These are phyloP conservation scores for Lytechinus pictus DNA, from an alignment of 35 echinoderm and acorn worm genomes.

Conservation along the genomic window DNA sequence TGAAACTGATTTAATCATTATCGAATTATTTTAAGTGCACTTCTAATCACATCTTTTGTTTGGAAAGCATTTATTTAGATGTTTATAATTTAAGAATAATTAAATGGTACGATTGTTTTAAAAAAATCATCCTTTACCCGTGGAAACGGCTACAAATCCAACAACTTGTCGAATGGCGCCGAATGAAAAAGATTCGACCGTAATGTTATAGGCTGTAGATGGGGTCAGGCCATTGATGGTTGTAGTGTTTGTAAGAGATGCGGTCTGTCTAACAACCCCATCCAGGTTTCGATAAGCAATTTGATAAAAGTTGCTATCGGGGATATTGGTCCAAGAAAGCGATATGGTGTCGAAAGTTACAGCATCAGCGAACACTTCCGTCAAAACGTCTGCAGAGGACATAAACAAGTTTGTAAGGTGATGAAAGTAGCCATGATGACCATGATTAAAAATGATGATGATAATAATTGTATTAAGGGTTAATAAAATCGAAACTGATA, in stretches of 20 bases:
- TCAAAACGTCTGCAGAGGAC: background rate
- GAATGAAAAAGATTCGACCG: background rate
- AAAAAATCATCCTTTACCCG: background rate
- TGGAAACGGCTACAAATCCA: background rate
- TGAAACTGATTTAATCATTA: no score
- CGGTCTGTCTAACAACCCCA: background rate
- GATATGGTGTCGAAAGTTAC: background rate
- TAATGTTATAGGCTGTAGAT: background rate
- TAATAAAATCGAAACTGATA: no score
- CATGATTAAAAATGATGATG: no score
- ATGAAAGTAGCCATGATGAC: no score
- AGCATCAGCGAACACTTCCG: background rate
- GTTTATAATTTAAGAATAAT: no score
- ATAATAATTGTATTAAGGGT: no score
- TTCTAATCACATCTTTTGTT: no score
- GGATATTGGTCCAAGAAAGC: background rate
- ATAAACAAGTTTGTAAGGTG: background rate
- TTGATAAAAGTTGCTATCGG: background rate
- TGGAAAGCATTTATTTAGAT: no score
- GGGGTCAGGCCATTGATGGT: background rate
- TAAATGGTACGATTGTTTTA: no score
- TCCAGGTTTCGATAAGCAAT: background rate
- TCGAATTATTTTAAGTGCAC: no score
- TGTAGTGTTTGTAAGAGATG: background rate
- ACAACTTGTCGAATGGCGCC: background rate